Percentiles rank a stretch among this genome's conserved stretches.
Evolutionary conservation across 2,797 vertebrate genomes (phyloP).

Genomic region (Okamejei kenojei): DNA sequence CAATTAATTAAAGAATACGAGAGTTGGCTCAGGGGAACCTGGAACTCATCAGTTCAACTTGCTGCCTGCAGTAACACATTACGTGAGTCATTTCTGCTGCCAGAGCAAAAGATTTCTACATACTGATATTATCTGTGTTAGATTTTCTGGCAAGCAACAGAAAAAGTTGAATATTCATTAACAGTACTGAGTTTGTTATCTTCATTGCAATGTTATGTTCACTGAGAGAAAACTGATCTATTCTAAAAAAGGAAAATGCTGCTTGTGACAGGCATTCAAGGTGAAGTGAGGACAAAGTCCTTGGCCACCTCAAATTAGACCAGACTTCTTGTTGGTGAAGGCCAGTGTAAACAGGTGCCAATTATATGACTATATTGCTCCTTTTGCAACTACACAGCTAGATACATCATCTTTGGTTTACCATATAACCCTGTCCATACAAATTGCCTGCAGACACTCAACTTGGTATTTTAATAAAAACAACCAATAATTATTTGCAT

Average conservation of each 20-base stretch:
- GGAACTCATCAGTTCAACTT: constrained; percentile 18
- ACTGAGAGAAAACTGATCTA: background rate
- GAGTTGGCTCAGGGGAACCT: background rate
- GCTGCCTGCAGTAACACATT: background rate
- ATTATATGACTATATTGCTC: background rate
- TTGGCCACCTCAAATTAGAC: background rate
- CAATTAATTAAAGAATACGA: constrained; percentile 32
- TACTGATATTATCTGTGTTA: background rate
- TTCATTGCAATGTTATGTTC: background rate
- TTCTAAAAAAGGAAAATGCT: background rate
- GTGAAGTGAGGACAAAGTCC: background rate
- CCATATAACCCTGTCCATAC: too few species aligned
- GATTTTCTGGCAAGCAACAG: background rate
- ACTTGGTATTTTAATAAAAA: background rate
- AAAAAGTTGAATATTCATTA: background rate
- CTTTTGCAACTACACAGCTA: too few species aligned
- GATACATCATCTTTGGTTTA: background rate
- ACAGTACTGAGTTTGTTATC: background rate
- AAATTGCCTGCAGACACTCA: background rate
- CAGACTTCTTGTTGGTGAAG: background rate
- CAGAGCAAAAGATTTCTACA: background rate
- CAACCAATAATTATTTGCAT: background rate
- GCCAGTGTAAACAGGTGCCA: background rate
- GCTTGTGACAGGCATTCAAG: background rate
- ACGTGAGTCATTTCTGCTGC: background rate